Evolutionary conservation across 2,113 vertebrate genomes (phyloP), one percentile per base, ranked within the genome.

Genomic region (Oryzias celebensis): DNA sequence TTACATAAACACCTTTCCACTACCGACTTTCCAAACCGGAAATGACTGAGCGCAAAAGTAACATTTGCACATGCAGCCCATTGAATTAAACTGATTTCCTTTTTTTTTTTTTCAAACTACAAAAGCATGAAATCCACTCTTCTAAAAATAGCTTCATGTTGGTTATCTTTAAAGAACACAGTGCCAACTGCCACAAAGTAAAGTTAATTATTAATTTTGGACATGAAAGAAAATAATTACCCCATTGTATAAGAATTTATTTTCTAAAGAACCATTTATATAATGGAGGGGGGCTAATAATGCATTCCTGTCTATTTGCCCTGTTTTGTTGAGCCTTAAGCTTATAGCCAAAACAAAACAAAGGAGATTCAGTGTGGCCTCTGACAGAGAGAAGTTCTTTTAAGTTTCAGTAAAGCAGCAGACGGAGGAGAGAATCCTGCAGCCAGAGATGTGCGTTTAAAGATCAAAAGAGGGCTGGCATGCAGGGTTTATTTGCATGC

Each of bases 271-370:
- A 48, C 50, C 49, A 50, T 70, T 81, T 65, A 72, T 72, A 79
- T 81, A 62, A 84, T 47, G 73, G 68, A 26, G 80, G 60, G 57
- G 77, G 76, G 82, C 58, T 60, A 71, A 52, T 65, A 73, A 65
- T 73, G 61, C 75, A 65, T 78, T 75, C 61, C 61, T 75, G 82
- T 85, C 78, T 83, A 66, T 78, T 84, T 83, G 71, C 74, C 65
- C 76, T 82, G 69, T 87, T 47, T 86, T 89, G 84, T 82, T 80
- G 76, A 74, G 58, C 46, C 76, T 65, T 81, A 82, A 85, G 83
- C 86, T 85, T 78, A 82, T 80, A 62, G 68, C 78, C 80, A 80
- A 74, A 87, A 87, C 66, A 70, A 81, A 81, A 66, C 60, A 52
- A 60, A 79, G 80, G 71, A 81, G 76, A 85, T 71, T 79, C 78